Conservation (phyloP, 2,797 vertebrate genomes). For the Lepus townsendii region DNA sequence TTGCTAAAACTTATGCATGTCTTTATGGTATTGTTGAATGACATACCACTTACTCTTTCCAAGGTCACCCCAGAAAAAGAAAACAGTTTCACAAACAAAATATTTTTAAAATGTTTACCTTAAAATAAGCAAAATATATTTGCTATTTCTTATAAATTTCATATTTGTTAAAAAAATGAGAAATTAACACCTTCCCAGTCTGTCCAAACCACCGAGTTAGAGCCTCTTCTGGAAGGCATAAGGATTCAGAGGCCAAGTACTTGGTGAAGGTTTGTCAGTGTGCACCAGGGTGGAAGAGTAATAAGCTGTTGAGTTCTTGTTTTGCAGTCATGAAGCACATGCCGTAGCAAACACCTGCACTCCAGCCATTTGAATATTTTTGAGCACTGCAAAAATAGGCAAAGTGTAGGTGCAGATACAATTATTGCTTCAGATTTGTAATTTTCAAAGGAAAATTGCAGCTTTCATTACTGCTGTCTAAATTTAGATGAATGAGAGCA, state of each 20-base stretch:
- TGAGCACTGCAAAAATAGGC: constrained; percentile 78
- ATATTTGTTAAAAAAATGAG: not conserved
- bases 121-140: constrained; percentile 3
- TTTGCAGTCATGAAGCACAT: constrained; percentile 62
- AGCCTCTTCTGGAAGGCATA: not conserved
- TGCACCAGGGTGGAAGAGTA: constrained; percentile 48
- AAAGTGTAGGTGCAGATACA: constrained; percentile 81
- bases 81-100: not conserved
- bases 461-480: constrained; percentile 77
- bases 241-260: no score
- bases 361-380: constrained; percentile 72
- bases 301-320: constrained; percentile 14
- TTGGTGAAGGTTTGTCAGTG: not conserved
- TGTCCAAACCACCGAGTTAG: not conserved
- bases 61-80: not conserved
- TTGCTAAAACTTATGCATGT: accelerated
- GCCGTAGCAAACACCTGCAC: constrained; percentile 75
- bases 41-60: not conserved
- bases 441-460: constrained; percentile 83
- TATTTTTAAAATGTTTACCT: not conserved
- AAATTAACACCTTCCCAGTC: not conserved
- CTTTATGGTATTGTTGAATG: not conserved
- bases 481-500: constrained; percentile 79
- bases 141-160: not conserved
- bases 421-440: constrained; percentile 80